Evolutionary conservation across 1,140 invertebrate species (phyloP).

Genomic region (Eumeta japonica): DNA sequence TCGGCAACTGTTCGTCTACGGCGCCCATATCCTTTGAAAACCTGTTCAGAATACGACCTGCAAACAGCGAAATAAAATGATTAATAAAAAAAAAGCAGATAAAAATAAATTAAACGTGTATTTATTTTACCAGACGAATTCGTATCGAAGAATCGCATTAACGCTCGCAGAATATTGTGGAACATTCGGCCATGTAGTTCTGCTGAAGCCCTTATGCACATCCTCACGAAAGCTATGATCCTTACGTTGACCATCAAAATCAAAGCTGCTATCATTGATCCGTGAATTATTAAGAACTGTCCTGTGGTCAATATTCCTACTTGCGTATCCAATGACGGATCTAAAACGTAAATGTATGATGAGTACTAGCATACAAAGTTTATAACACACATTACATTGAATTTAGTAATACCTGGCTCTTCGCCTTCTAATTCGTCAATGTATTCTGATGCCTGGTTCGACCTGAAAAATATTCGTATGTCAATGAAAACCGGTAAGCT

Average conservation of each 20-base stretch:
- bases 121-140: conserved; percentile 66
- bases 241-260: conserved; percentile 39
- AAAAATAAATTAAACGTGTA: conserved; percentile 3
- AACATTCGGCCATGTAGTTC: conserved; percentile 70
- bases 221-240: conserved; percentile 56
- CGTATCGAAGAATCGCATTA: conserved; percentile 78
- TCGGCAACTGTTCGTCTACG: conserved; percentile 85
- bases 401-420: conserved; percentile 21
- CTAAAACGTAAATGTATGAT: conserved; percentile 17
- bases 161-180: conserved; percentile 58
- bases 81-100: conserved; percentile 3
- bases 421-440: conserved; percentile 21
- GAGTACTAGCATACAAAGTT: not conserved
- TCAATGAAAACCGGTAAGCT: conserved; percentile 25
- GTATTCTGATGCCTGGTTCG: conserved; percentile 35
- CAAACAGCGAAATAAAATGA: conserved; percentile 32
- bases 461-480: conserved; percentile 24
- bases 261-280: conserved; percentile 24
- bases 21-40: conserved; percentile 62
- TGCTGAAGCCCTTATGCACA: conserved; percentile 62
- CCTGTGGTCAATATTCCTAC: conserved; percentile 30
- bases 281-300: conserved; percentile 30
- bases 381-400: not conserved
- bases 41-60: conserved; percentile 59
- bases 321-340: conserved; percentile 27